Conservation (phyloP, 2,113 vertebrate genomes). For the Melozone crissalis region DNA sequence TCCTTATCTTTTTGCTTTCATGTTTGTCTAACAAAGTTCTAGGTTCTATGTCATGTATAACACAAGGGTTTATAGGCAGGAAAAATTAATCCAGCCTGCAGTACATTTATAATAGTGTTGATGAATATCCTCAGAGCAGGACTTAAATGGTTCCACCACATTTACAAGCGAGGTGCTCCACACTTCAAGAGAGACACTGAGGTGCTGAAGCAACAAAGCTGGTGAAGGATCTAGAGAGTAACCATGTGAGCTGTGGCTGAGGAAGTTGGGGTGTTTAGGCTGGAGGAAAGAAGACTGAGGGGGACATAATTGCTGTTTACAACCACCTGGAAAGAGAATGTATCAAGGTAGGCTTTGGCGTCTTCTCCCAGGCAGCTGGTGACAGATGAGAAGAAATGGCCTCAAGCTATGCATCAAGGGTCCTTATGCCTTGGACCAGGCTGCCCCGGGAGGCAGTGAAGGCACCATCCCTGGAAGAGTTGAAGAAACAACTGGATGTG, state of each 20-base stretch:
- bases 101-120: not conserved
- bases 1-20: not conserved
- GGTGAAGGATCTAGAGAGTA: not conserved
- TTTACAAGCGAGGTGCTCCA: not conserved
- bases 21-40: not conserved
- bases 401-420: not conserved
- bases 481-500: not conserved
- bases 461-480: not conserved
- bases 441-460: not conserved
- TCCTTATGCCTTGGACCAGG: accelerated
- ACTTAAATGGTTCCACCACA: not conserved
- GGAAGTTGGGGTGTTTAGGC: not conserved
- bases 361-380: not conserved
- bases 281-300: not conserved
- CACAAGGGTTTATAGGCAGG: not conserved
- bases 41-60: not conserved
- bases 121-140: not conserved
- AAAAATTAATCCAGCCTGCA: not conserved
- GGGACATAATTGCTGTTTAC: not conserved
- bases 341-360: not conserved
- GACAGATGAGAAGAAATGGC: not conserved
- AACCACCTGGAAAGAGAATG: not conserved
- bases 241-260: not conserved
- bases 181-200: not conserved
- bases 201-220: not conserved